Evolutionary conservation across 1,140 invertebrate genomes (phyloP).

Genomic region (Melitaea cinxia): DNA sequence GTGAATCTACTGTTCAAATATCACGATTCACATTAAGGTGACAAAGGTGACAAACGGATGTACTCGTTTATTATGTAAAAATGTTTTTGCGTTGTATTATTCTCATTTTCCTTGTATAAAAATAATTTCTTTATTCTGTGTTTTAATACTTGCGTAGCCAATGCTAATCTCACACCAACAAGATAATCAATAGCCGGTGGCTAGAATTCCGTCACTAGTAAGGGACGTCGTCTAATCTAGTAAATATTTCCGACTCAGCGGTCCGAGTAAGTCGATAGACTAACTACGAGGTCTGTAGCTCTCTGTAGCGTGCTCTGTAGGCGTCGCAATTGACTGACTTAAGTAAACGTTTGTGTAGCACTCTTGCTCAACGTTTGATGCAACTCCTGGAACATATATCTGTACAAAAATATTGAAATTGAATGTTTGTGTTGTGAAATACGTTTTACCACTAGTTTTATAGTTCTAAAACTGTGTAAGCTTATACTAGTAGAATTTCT

Average conservation of each 20-base stretch:
- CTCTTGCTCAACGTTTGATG: slow-evolving; percentile 18
- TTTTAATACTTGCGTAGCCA: neutral
- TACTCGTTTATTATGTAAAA: neutral
- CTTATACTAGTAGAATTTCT: neutral
- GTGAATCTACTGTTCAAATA: neutral
- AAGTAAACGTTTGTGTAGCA: slow-evolving; percentile 25
- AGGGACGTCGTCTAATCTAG: slow-evolving; percentile 1
- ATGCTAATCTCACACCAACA: neutral
- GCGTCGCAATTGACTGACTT: slow-evolving; percentile 23
- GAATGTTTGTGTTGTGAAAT: slow-evolving; percentile 4
- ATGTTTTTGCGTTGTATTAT: no score
- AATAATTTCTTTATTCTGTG: neutral
- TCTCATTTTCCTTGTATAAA: neutral
- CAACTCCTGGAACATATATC: slow-evolving; percentile 5
- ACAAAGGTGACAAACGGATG: neutral
- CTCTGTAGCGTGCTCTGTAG: slow-evolving; percentile 19
- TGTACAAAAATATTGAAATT: slow-evolving; percentile 8
- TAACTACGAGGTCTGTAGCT: slow-evolving; percentile 17
- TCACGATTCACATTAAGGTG: neutral
- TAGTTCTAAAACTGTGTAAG: neutral
- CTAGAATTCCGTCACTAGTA: neutral
- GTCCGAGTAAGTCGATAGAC: slow-evolving; percentile 8
- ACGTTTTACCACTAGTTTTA: neutral
- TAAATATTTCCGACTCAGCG: slow-evolving; percentile 9
- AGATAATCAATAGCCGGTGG: neutral